Conservation (phyloP, 1,140 invertebrate species). For the Dreissena polymorpha region DNA sequence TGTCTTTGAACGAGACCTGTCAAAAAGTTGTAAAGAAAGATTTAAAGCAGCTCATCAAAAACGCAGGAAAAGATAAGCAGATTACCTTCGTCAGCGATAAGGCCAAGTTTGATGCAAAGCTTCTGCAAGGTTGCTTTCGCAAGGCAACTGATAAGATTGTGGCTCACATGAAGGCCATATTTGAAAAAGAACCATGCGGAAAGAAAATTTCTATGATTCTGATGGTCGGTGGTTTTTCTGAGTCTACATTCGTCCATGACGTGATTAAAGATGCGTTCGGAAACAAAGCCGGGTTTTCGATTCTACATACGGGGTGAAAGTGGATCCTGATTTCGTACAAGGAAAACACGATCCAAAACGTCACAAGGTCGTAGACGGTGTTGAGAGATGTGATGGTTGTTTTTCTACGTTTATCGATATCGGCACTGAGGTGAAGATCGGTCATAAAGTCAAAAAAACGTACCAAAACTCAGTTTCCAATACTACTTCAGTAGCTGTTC, state of each 20-base stretch:
- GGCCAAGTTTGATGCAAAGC: slow-evolving; percentile 6
- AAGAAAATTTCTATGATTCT: slow-evolving; percentile 46
- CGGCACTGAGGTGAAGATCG: slow-evolving; percentile 20
- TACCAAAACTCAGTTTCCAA: slow-evolving; percentile 16
- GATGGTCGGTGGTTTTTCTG: slow-evolving; percentile 62
- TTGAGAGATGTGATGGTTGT: slow-evolving; percentile 26
- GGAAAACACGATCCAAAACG: slow-evolving; percentile 25
- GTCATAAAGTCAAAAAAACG: background rate
- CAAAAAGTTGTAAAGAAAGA: slow-evolving; percentile 4
- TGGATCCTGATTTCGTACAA: slow-evolving; percentile 1
- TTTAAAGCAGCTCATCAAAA: slow-evolving; percentile 21
- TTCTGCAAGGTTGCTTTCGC: slow-evolving; percentile 41
- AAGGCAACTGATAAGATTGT: slow-evolving; percentile 53
- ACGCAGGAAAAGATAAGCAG: slow-evolving; percentile 17
- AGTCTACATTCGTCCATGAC: slow-evolving; percentile 53
- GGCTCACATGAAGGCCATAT: slow-evolving; percentile 48
- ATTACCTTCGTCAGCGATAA: slow-evolving; percentile 44
- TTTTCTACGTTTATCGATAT: slow-evolving; percentile 36
- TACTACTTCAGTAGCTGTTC: background rate
- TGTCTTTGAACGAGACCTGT: slow-evolving; percentile 38
- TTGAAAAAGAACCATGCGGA: slow-evolving; percentile 24
- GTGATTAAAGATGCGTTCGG: slow-evolving; percentile 45
- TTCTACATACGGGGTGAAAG: slow-evolving; percentile 51
- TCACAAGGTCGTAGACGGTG: background rate
- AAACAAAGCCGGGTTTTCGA: slow-evolving; percentile 9